Base-by-base conservation (phyloP, 2,797 vertebrate species). In the Anabacerthia variegaticeps region DNA sequence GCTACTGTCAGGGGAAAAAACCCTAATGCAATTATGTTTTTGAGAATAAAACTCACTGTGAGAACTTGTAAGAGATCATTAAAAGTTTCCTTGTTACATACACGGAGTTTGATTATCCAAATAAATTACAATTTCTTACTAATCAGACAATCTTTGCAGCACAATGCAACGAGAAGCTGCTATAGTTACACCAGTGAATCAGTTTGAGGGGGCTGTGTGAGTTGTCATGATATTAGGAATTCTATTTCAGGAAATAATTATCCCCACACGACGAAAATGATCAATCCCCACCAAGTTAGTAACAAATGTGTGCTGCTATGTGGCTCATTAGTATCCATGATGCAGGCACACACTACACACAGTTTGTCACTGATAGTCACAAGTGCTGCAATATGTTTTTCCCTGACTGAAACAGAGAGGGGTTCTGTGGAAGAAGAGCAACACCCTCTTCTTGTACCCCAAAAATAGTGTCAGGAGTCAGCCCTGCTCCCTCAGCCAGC, bases 221-320 rank as follows among this genome's bases (percentile, higher is more conserved):
- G 77, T 89, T 94, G 87, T 94, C 96, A 95, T 88, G 95, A 96
- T 94, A 97, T 95, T 89, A 96, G 77, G 82, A 97, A 95, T 95
- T 97, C 96, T 97, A 97, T 97, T 97, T 97, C 94, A 89, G 92
- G 95, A 97, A 71, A 96, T 83, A 73, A 92, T 97, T 84, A 93
- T 81, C 88, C 37, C 32, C 77, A 95, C 68, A 92, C 5, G 65
- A 93, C 63, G 71, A 91, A 93, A 96, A 95, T 79, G 89, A 96
- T 68, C 89, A 97, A 97, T 96, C 89, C 92, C 95, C 72, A 93
- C 10, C 1, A 79, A 94, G 92, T 92, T 62, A 88, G 39, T 78
- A 92, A 97, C 89, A 92, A 46, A 36, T 76, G 91, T 55, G 32
- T 61, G 75, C 56, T 28, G 84, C 91, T 82, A 73, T 43, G 85